Evolutionary conservation across 2,797 vertebrate species (phyloP).

Genomic region (Pteropus rufus): DNA sequence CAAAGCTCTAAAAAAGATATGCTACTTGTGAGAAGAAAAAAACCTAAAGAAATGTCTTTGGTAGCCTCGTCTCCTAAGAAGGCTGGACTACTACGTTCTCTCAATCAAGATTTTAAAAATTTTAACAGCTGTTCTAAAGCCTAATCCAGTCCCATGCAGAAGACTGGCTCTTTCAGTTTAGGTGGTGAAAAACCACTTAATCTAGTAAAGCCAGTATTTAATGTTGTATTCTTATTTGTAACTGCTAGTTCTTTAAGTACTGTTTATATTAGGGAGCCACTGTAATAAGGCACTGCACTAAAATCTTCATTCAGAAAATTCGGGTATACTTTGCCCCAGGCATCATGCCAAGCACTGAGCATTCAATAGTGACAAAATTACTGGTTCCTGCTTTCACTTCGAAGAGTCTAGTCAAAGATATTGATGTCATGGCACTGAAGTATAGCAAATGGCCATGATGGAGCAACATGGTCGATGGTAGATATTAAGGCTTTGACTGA

Average conservation of each 20-base stretch:
- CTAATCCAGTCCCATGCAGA: neutral
- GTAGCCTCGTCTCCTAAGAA: neutral
- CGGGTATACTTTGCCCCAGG: neutral
- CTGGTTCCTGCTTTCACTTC: neutral
- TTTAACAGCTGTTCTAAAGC: neutral
- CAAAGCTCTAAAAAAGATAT: constrained; percentile 19
- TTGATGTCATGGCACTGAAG: neutral
- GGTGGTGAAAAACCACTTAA: neutral
- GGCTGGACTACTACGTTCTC: neutral
- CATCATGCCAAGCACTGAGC: neutral
- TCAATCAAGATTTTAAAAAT: neutral
- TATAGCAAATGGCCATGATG: neutral
- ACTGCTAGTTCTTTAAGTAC: neutral
- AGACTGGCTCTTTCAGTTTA: neutral
- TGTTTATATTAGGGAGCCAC: neutral
- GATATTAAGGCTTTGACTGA: neutral
- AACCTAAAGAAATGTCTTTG: neutral
- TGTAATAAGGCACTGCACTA: neutral
- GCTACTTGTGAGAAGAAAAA: neutral
- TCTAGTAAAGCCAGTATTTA: neutral
- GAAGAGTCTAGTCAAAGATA: neutral
- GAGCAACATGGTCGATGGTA: neutral
- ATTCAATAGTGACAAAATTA: neutral
- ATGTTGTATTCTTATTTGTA: neutral
- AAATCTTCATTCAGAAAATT: neutral